Percentiles rank a stretch among this genome's conserved stretches.
Evolutionary conservation across 2,113 vertebrate genomes (phyloP).

Genomic region (Aplodontia rufa): DNA sequence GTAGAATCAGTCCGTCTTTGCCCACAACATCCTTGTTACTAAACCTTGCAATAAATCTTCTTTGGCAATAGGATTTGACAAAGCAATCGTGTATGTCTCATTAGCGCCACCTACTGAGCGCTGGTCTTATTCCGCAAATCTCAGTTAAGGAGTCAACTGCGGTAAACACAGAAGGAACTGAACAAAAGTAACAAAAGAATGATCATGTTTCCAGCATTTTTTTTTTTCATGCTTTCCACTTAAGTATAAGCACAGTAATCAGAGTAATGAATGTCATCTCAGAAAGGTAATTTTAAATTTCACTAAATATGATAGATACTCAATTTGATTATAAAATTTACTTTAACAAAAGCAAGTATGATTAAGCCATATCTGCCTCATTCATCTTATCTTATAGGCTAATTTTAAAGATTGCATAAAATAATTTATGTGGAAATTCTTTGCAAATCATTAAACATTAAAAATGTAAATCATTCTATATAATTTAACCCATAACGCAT

Average conservation of each 20-base stretch:
- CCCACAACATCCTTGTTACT: neutral
- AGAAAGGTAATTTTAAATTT: neutral
- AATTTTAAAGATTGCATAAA: neutral
- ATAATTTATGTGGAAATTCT: neutral
- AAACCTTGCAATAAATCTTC: neutral
- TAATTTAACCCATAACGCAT: neutral
- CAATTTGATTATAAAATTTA: slow-evolving; percentile 23
- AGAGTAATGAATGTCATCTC: neutral
- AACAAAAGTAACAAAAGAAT: slow-evolving; percentile 16
- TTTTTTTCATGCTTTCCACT: neutral
- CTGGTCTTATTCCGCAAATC: slow-evolving; percentile 11
- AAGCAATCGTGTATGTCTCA: slow-evolving; percentile 56
- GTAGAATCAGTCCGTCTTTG: neutral
- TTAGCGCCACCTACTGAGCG: slow-evolving; percentile 70
- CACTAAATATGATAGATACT: neutral
- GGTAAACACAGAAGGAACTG: neutral
- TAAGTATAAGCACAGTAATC: neutral
- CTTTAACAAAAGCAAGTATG: neutral
- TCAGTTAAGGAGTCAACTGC: neutral
- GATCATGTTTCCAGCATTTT: neutral
- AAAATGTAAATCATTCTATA: neutral
- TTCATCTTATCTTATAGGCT: neutral
- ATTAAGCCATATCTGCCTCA: neutral
- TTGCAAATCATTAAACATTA: neutral
- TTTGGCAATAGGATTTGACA: neutral